Percentiles rank a stretch among this genome's conserved stretches.
phyloP scores from a whole-genome alignment of 1,140 invertebrate genomes.

The Sycobia sp. region DNA sequence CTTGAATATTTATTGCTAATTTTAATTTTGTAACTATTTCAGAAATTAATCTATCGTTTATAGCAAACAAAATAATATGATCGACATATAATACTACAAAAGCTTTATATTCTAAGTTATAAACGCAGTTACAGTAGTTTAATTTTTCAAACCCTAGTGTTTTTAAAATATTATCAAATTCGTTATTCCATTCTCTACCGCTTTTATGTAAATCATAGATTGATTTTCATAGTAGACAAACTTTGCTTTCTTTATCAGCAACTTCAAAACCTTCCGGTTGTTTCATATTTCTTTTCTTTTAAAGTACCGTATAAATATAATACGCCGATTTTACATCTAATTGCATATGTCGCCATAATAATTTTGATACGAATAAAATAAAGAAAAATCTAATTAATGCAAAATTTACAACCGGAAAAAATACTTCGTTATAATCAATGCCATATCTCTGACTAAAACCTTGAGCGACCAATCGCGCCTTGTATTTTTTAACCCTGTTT shows the following conservation, averaged over 20 bases:
- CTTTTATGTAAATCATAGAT: constrained; percentile 7
- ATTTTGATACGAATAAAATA: no score
- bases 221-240: background rate
- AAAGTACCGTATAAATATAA: background rate
- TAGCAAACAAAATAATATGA: background rate
- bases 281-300: constrained; percentile 7
- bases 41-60: background rate
- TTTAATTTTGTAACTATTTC: background rate
- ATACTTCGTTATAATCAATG: no score
- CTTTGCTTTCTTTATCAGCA: background rate
- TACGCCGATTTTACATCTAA: constrained; percentile 5
- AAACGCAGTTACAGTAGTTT: background rate
- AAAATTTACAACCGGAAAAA: no score
- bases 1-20: background rate
- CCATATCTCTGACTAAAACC: no score
- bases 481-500: no score
- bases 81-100: background rate
- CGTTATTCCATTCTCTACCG: background rate
- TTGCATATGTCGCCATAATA: background rate
- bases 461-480: no score
- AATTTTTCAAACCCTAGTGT: background rate
- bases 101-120: background rate
- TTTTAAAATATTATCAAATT: background rate
- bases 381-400: no score
- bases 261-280: constrained; percentile 6